These are phyloP conservation scores for Psix sp. DNA, from an alignment of 1,140 invertebrate genomes.

Conservation along the genomic window DNA sequence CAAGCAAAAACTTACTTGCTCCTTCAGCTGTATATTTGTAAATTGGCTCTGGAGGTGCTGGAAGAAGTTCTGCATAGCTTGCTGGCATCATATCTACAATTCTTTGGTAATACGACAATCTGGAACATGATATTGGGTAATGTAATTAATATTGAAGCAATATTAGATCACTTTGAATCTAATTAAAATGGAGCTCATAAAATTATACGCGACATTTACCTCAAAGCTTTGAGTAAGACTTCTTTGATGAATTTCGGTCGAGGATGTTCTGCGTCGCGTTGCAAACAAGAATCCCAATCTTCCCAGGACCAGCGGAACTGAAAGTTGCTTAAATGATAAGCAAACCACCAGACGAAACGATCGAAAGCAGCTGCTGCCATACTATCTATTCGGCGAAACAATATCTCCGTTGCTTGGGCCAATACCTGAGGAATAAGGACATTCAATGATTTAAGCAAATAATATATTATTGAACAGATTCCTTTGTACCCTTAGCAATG, in stretches of 20 bases:
- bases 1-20: constrained; percentile 81
- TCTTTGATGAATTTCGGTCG: constrained; percentile 97
- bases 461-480: too few species aligned
- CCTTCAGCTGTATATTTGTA: constrained; percentile 90
- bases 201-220: constrained; percentile 78
- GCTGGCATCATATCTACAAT: constrained; percentile 95
- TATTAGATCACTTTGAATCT: too few species aligned
- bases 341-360: constrained; percentile 98
- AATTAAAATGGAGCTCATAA: too few species aligned
- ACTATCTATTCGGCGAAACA: constrained; percentile 96
- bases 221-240: constrained; percentile 92
- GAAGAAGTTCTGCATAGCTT: constrained; percentile 89
- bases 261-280: constrained; percentile 92
- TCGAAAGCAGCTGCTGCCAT: constrained; percentile 99
- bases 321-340: constrained; percentile 99
- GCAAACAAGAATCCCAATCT: constrained; percentile 91
- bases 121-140: constrained; percentile 72
- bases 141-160: neutral
- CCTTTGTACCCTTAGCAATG: too few species aligned
- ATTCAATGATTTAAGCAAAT: neutral
- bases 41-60: constrained; percentile 85
- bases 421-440: constrained; percentile 80
- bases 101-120: constrained; percentile 96
- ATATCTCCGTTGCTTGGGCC: constrained; percentile 97
- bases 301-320: constrained; percentile 99